Evolutionary conservation across 92 coral and sea anemone species (phyloP), one percentile per base, ranked within the genome.

Genomic region (Porites evermanni): DNA sequence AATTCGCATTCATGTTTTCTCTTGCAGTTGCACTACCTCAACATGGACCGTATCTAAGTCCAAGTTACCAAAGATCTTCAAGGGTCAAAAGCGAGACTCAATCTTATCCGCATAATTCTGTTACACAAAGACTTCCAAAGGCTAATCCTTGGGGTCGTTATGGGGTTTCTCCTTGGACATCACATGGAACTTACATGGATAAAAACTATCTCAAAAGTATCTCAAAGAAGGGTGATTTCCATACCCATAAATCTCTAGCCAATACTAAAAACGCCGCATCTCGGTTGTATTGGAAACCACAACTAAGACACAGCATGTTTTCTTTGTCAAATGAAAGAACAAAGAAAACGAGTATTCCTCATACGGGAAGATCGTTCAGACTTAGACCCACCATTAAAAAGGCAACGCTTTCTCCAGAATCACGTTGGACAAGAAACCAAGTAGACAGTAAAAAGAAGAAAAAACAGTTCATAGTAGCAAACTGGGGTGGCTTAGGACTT

Each of bases 401-500:
- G 68, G 47, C 82, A 56, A 78, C 83, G 14, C 77, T 85, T 44
- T 69, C 88, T 26, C 53, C 65, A 11, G 68, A 66, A 3, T 77
- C 75, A 1, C 88, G 88, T 12, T 85, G 74, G 88, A n/a, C 88
- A 59, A 77, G 88, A 26, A 75, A 73, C 53, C 77, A 82, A 20
- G 74, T 68, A 18, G 84, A 82, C 5, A 77, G 64, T 18, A 91
- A 91, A 26, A 93, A 92, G 70, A 94, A 94, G 63, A 94, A 94
- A 81, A 94, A 94, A 50, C 98, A 94, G 32, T 94, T 74, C 60
- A 94, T 94, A 44, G 81, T 94, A 44, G 89, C 94, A n/a, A 92
- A 92, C 18, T 79, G 80, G 88, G 91, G 90, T 11, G 94, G 91
- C 26, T 53, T 87, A 50, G 94, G 92, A 20, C 58, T 79, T 6